Evolutionary conservation across 1,140 invertebrate species (phyloP).

Genomic region (Aphidius gifuensis): DNA sequence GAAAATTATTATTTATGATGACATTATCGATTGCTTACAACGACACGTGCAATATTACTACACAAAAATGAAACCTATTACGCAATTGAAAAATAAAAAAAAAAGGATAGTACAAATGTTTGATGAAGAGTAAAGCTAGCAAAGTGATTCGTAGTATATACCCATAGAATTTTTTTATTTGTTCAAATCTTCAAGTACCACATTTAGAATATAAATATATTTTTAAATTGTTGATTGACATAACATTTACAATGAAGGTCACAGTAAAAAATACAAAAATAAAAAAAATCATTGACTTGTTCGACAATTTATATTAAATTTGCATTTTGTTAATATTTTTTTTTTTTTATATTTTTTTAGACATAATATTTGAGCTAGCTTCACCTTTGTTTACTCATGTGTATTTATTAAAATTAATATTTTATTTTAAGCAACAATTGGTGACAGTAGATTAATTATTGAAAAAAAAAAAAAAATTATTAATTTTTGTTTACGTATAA

Average conservation of each 20-base stretch:
- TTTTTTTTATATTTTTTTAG: conserved; percentile 14
- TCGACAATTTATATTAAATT: conserved; percentile 18
- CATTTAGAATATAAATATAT: neutral
- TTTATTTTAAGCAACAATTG: neutral
- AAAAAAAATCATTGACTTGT: conserved; percentile 10
- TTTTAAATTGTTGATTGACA: conserved; percentile 12
- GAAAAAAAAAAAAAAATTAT: too few species aligned
- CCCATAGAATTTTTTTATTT: conserved; percentile 9
- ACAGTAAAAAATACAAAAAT: conserved; percentile 2
- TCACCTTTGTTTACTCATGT: conserved; percentile 24
- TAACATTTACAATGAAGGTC: conserved; percentile 17
- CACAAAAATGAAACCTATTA: too few species aligned
- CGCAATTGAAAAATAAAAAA: too few species aligned
- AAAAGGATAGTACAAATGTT: neutral
- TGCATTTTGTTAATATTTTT: conserved; percentile 19
- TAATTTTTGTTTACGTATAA: too few species aligned
- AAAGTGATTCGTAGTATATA: conserved; percentile 15
- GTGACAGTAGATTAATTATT: too few species aligned
- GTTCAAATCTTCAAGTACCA: conserved; percentile 10
- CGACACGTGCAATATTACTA: too few species aligned
- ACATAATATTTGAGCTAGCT: conserved; percentile 29
- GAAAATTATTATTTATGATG: too few species aligned
- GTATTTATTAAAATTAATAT: conserved; percentile 7
- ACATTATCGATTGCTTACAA: too few species aligned
- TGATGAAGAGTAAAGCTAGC: conserved; percentile 11